Evolutionary conservation across 2,113 vertebrate species (phyloP), one percentile per base, ranked within the genome.

Genomic region (Barbus barbus): DNA sequence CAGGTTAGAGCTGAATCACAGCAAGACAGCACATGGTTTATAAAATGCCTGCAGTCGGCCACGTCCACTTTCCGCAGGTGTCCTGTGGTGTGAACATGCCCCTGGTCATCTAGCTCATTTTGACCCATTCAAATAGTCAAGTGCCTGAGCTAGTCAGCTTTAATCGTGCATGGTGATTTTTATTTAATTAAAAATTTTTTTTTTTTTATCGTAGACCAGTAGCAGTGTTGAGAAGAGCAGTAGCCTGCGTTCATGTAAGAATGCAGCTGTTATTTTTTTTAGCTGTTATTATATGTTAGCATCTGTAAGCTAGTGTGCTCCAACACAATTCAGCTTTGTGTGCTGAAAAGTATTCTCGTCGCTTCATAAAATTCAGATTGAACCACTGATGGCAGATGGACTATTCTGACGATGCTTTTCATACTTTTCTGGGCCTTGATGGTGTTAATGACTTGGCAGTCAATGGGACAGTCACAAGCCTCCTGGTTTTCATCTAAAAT

Each of bases 111-210:
- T 67, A 67, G 28, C 31, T 71, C 67, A 38, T 71, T 71, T 71
- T 71, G 33, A 38, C 33, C 67, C 4, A 38, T 71, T 71, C 67
- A n/a, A 71, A 71, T 71, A 38, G 67, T 71, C 20, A 38, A 69
- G 31, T 22, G 33, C 31, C 67, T 71, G 33, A 71, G 31, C 61
- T 31, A 18, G 61, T 61, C n/a, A 61, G 58, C 58, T 61, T 24
- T 26, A 26, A 61, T 26, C 2, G 14, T 67, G 63, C 63, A 36
- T 22, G 31, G 3, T 36, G 9, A 22, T 22, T 63, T 31, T 63
- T 12, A 3, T 56, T 18, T n/a, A n/a, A 31, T 31, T 31, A 31
- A 2, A 1, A 9, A 2, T 24, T 24, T 9, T 11, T 24, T 24
- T 31, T 67, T 36, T 67, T 26, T 12, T 1, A 38, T n/a, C 33